A percentile compares a stretch with the other conserved stretches of the same genome.
Conservation (phyloP, 2,888 invertebrate genomes). For the Strigamia maritima region DNA sequence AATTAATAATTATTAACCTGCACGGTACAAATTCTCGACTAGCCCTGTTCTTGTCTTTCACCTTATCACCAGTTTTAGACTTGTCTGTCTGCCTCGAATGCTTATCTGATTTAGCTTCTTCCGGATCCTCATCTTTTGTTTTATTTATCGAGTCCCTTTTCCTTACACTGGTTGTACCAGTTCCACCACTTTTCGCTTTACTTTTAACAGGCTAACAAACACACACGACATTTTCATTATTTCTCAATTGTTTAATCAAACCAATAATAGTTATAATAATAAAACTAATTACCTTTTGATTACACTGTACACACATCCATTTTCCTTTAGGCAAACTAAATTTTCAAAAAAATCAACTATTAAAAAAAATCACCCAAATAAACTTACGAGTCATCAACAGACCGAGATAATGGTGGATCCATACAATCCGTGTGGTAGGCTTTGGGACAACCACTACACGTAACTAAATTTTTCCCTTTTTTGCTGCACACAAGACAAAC, state of each 20-base stretch:
- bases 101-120: slow-evolving; percentile 43
- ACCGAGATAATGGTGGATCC: slow-evolving; percentile 72
- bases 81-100: slow-evolving; percentile 38
- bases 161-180: not conserved
- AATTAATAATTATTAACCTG: slow-evolving; percentile 36
- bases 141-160: not conserved
- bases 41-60: slow-evolving; percentile 47
- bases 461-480: slow-evolving; percentile 68
- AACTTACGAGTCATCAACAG: no score
- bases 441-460: slow-evolving; percentile 85
- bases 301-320: slow-evolving; percentile 84
- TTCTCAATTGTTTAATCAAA: not conserved
- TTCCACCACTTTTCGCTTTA: slow-evolving; percentile 42
- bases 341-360: not conserved
- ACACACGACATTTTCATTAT: not conserved
- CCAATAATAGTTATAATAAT: no score
- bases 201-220: slow-evolving; percentile 29
- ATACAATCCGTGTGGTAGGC: slow-evolving; percentile 92
- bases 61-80: slow-evolving; percentile 43
- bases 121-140: slow-evolving; percentile 44
- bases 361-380: no score
- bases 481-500: slow-evolving; percentile 93
- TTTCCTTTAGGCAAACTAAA: slow-evolving; percentile 70
- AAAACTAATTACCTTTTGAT: slow-evolving; percentile 39
- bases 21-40: slow-evolving; percentile 43